Percentiles rank a stretch among this genome's conserved stretches.
phyloP scores from a whole-genome alignment of 2,113 vertebrate genomes.

The Cyprinodon brontotheroides region DNA sequence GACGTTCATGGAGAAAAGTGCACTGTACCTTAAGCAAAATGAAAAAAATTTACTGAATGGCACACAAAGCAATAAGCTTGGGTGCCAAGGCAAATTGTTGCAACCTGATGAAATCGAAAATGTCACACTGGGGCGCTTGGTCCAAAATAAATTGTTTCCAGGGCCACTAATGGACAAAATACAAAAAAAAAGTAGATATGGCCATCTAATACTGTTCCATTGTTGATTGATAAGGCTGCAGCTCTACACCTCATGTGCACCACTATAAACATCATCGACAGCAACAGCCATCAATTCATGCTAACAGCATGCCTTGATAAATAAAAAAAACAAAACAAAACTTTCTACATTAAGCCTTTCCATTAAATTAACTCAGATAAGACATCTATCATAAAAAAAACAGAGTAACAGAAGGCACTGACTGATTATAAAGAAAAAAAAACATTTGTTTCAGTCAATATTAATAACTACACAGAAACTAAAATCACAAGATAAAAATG shows the following conservation, averaged over 20 bases:
- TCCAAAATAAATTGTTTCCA: conserved; percentile 41
- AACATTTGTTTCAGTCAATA: conserved; percentile 37
- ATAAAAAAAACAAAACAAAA: neutral
- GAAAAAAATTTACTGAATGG: conserved; percentile 46
- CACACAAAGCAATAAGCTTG: conserved; percentile 53
- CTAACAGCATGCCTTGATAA: conserved; percentile 12
- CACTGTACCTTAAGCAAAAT: conserved; percentile 71
- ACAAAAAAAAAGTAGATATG: conserved; percentile 18
- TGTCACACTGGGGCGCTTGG: conserved; percentile 24
- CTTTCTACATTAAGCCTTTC: conserved; percentile 32
- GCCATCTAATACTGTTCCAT: conserved; percentile 27
- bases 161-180: conserved; percentile 50
- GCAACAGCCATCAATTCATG: conserved; percentile 27
- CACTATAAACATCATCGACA: conserved; percentile 27
- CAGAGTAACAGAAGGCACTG: conserved; percentile 30
- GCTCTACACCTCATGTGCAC: conserved; percentile 40
- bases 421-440: conserved; percentile 18
- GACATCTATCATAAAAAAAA: conserved; percentile 19
- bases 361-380: conserved; percentile 28
- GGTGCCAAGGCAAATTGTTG: conserved; percentile 39
- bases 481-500: conserved; percentile 47
- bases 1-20: conserved; percentile 64
- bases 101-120: conserved; percentile 53
- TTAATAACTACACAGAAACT: conserved; percentile 36
- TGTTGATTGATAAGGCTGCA: conserved; percentile 45